A percentile compares a stretch with the other conserved stretches of the same genome.
phyloP scores from a whole-genome alignment of 2,888 invertebrate genomes.

The Beris morrisii region DNA sequence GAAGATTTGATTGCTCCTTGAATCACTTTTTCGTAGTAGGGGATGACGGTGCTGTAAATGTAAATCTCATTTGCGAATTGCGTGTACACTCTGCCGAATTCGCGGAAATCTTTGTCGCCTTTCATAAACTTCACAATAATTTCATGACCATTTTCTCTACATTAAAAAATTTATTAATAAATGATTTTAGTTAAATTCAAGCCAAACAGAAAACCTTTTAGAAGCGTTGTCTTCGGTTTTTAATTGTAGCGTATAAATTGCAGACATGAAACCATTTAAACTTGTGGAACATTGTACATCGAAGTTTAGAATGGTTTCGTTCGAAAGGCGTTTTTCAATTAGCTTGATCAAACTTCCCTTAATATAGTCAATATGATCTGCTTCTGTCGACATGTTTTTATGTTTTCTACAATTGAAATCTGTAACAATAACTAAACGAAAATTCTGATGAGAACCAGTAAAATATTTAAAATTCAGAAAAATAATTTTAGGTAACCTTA shows the following conservation, averaged over 20 bases:
- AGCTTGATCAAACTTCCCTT: background rate
- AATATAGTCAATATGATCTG: conserved; percentile 15
- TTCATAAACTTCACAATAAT: conserved; percentile 53
- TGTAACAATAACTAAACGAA: background rate
- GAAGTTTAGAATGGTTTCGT: background rate
- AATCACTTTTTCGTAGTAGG: conserved; percentile 48
- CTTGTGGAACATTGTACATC: background rate
- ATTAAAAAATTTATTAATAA: conserved; percentile 4
- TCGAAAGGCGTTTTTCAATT: background rate
- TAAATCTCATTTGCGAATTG: conserved; percentile 53
- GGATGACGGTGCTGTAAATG: conserved; percentile 49
- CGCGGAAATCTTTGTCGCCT: conserved; percentile 48
- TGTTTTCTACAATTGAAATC: background rate
- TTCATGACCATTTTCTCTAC: conserved; percentile 33
- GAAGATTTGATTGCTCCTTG: conserved; percentile 36
- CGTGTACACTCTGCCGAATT: conserved; percentile 47
- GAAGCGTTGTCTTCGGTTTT: background rate
- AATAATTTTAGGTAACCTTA: too few species aligned
- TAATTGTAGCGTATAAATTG: conserved; percentile 30
- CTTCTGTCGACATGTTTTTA: background rate
- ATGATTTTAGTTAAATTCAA: background rate
- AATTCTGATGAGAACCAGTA: background rate
- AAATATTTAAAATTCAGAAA: too few species aligned
- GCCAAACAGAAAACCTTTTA: conserved; percentile 3
- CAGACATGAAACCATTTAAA: conserved; percentile 38